A percentile compares a stretch with the other conserved stretches of the same genome.
phyloP scores from a whole-genome alignment of 2,797 vertebrate genomes.

The Acropternis orthonyx region DNA sequence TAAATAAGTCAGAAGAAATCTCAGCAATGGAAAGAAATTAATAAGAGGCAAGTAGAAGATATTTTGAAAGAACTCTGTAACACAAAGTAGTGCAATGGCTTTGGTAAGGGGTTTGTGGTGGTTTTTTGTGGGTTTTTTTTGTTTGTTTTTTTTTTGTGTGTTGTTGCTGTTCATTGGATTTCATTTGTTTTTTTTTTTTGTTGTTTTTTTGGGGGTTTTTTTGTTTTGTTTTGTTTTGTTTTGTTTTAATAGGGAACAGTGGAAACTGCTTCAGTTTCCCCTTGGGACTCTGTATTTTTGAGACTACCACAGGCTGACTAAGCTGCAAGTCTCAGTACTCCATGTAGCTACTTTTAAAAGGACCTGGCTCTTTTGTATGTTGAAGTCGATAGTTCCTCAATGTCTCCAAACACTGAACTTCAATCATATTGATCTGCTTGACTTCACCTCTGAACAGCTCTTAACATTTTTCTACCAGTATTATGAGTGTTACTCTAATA shows the following conservation, averaged over 20 bases:
- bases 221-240: background rate
- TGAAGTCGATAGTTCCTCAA: background rate
- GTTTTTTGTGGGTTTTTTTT: rapidly evolving
- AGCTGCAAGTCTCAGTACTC: background rate
- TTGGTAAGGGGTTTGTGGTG: background rate
- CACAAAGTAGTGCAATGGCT: background rate
- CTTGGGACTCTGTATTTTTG: background rate
- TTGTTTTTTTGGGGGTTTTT: no score
- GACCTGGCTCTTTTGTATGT: background rate
- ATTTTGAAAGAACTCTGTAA: background rate
- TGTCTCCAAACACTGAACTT: background rate
- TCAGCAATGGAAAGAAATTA: background rate
- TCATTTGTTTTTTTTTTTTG: rapidly evolving
- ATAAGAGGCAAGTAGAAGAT: background rate
- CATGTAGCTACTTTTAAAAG: background rate
- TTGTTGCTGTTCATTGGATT: background rate
- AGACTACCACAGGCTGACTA: background rate
- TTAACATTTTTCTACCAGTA: background rate
- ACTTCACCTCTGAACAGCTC: background rate
- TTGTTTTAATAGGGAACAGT: background rate
- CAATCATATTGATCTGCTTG: background rate
- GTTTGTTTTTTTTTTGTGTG: background rate
- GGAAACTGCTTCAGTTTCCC: background rate
- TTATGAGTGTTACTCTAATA: background rate
- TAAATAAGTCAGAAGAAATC: background rate